A percentile compares a stretch with the other conserved stretches of the same genome.
Conservation (phyloP, 2,888 invertebrate genomes). For the Tetheella fluctuosa region DNA sequence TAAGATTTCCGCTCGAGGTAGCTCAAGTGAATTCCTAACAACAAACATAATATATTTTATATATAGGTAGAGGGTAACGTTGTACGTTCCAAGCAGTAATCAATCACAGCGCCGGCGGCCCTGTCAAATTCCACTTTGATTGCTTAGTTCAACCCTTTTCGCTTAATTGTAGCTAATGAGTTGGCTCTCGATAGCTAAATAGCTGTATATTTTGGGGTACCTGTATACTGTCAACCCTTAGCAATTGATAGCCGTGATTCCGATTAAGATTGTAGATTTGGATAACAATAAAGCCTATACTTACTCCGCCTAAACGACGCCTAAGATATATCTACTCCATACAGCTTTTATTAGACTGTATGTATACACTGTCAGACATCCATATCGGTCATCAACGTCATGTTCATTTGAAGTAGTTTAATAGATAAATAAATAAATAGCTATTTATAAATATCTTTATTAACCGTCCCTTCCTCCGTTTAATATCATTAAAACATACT, state of each 20-base stretch:
- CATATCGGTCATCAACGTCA: too few species aligned
- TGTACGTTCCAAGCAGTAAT: constrained; percentile 7
- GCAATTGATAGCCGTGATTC: background rate
- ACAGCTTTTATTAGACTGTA: too few species aligned
- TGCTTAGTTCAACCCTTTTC: constrained; percentile 7
- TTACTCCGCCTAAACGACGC: too few species aligned
- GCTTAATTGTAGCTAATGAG: background rate
- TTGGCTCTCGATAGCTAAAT: background rate
- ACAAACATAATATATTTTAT: background rate
- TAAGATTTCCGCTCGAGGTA: background rate
- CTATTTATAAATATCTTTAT: too few species aligned
- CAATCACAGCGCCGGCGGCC: background rate
- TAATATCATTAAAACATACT: too few species aligned
- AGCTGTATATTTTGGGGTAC: background rate
- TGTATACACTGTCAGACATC: too few species aligned
- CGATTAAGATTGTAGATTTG: background rate
- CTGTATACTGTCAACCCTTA: background rate
- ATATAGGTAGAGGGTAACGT: constrained; percentile 4
- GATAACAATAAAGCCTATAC: too few species aligned
- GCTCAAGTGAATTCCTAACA: constrained; percentile 5
- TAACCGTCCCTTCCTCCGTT: too few species aligned
- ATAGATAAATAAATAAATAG: too few species aligned
- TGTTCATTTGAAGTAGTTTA: too few species aligned
- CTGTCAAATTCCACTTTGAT: constrained; percentile 10
- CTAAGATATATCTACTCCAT: too few species aligned